A percentile compares a stretch with the other conserved stretches of the same genome.
Conservation (phyloP, 2,888 invertebrate genomes). For the Chloroclystis v-ata region DNA sequence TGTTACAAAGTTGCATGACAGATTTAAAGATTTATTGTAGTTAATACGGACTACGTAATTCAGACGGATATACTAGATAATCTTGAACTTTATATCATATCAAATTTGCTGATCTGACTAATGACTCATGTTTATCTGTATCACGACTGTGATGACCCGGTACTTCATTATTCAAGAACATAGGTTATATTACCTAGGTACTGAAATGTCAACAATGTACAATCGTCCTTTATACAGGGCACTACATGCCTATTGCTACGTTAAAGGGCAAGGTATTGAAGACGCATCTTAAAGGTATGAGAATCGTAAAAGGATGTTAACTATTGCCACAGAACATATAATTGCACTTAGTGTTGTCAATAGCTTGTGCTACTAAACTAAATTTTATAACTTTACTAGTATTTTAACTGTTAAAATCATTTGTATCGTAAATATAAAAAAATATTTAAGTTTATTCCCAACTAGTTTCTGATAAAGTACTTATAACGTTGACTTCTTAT, state of each 20-base stretch:
- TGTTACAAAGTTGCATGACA: too few species aligned
- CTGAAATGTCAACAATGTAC: constrained; percentile 28
- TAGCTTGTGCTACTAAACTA: too few species aligned
- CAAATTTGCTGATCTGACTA: constrained; percentile 4
- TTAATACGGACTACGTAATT: not conserved
- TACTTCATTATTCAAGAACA: constrained; percentile 2
- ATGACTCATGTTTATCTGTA: constrained; percentile 11
- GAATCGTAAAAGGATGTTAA: constrained; percentile 1
- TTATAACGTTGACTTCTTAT: too few species aligned
- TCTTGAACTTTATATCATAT: not conserved
- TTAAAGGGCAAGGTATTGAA: constrained; percentile 18
- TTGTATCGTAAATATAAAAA: too few species aligned
- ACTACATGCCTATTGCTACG: constrained; percentile 10
- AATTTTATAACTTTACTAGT: too few species aligned
- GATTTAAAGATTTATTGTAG: too few species aligned
- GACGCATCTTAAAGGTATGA: constrained; percentile 1
- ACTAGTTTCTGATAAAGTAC: too few species aligned
- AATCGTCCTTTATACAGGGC: constrained; percentile 16
- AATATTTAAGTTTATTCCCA: too few species aligned
- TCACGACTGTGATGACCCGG: constrained; percentile 22
- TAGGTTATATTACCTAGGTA: constrained; percentile 3
- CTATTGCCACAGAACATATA: too few species aligned
- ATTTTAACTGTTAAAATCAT: too few species aligned
- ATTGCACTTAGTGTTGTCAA: not conserved
- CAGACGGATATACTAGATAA: not conserved